A percentile compares a stretch with the other conserved stretches of the same genome.
Evolutionary conservation across 2,113 vertebrate species (phyloP).

Genomic region (Proterorhinus semilunaris): DNA sequence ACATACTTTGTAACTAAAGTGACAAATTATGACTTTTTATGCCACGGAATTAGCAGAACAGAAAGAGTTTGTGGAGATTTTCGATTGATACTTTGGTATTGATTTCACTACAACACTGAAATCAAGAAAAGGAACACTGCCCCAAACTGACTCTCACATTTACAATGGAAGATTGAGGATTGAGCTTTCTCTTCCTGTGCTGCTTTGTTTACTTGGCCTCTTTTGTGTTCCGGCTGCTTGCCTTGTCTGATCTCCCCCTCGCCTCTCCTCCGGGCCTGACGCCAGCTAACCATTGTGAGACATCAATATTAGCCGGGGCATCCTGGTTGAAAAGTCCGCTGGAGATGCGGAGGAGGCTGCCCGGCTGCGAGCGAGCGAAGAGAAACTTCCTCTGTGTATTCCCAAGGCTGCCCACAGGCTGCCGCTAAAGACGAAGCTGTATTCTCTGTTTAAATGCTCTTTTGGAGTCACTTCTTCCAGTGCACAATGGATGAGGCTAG

Average conservation of each 20-base stretch:
- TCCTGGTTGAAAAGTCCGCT: slow-evolving; percentile 45
- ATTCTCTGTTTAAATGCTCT: slow-evolving; percentile 18
- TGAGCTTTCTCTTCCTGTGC: background rate
- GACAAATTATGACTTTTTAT: no score
- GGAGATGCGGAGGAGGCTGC: slow-evolving; percentile 36
- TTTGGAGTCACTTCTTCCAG: background rate
- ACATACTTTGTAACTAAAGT: no score
- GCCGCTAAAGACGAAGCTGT: slow-evolving; percentile 29
- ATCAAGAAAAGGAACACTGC: no score
- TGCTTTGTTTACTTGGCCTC: slow-evolving; percentile 28
- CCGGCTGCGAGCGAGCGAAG: slow-evolving; percentile 17
- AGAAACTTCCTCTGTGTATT: slow-evolving; percentile 27
- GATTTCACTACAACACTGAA: no score
- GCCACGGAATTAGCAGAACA: no score
- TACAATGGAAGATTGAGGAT: no score
- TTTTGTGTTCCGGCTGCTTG: slow-evolving; percentile 14
- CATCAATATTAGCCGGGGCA: slow-evolving; percentile 44
- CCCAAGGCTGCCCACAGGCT: slow-evolving; percentile 40
- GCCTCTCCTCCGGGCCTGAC: slow-evolving; percentile 33
- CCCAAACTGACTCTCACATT: no score
- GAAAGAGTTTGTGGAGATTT: no score
- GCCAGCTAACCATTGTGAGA: slow-evolving; percentile 42
- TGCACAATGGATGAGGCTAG: background rate
- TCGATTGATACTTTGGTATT: no score
- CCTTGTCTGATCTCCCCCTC: slow-evolving; percentile 31